Conservation (phyloP, 1,140 invertebrate species). For the Drosophila murphyi region DNA sequence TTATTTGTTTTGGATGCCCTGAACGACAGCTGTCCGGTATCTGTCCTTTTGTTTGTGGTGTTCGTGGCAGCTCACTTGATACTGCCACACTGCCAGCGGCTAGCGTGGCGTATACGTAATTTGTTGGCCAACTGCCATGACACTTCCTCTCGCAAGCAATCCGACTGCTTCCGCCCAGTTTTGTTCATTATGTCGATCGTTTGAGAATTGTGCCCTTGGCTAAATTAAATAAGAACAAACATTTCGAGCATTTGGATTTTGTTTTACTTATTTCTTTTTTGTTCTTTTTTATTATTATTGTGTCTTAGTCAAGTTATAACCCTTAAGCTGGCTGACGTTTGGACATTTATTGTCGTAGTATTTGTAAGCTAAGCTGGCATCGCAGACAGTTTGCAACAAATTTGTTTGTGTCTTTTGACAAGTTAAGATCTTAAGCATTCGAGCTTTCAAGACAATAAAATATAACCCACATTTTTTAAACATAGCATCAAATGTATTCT, state of each 20-base stretch:
- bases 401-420: not conserved
- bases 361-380: not conserved
- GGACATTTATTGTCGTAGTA: constrained; percentile 11
- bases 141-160: constrained; percentile 29
- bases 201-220: constrained; percentile 1
- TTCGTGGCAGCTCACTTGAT: constrained; percentile 34
- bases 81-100: constrained; percentile 22
- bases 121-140: constrained; percentile 48
- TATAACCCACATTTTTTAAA: too few species aligned
- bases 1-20: constrained; percentile 38
- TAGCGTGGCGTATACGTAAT: constrained; percentile 45
- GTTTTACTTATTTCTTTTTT: not conserved
- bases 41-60: constrained; percentile 6
- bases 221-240: not conserved
- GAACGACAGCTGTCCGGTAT: constrained; percentile 26
- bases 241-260: constrained; percentile 5
- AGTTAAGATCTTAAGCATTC: not conserved
- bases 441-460: not conserved
- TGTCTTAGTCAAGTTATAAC: constrained; percentile 13
- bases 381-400: not conserved
- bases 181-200: constrained; percentile 28
- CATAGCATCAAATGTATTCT: too few species aligned
- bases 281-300: constrained; percentile 4
- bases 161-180: not conserved
- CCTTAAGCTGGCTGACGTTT: constrained; percentile 9